Evolutionary conservation across 1,140 invertebrate species (phyloP).

Genomic region (Leguminivora glycinivorella): DNA sequence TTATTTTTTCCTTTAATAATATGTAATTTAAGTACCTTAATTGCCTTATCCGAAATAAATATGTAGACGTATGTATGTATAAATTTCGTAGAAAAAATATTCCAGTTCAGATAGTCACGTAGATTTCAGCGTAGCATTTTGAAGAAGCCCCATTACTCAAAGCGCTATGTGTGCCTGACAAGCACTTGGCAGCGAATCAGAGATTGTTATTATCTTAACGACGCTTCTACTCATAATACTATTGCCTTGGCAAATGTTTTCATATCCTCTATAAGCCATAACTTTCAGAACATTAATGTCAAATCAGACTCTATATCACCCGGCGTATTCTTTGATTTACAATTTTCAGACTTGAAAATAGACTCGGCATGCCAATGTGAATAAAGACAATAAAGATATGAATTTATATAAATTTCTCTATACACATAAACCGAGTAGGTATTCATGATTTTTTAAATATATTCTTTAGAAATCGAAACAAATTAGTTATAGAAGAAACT

Average conservation of each 20-base stretch:
- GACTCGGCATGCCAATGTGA: constrained; percentile 6
- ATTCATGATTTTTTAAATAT: neutral
- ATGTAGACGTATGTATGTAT: neutral
- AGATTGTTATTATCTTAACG: constrained; percentile 72
- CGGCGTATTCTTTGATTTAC: constrained; percentile 54
- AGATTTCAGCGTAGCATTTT: constrained; percentile 4
- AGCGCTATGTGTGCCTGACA: constrained; percentile 42
- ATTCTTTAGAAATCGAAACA: neutral
- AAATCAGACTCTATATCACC: constrained; percentile 43
- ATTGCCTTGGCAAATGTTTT: constrained; percentile 66
- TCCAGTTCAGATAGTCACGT: neutral
- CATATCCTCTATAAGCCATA: constrained; percentile 61
- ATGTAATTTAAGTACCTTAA: neutral
- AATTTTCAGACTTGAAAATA: constrained; percentile 26
- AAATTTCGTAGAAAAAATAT: neutral
- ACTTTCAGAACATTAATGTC: constrained; percentile 66
- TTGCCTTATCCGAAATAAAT: neutral
- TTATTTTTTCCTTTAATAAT: constrained; percentile 27
- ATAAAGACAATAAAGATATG: neutral
- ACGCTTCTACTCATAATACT: constrained; percentile 68
- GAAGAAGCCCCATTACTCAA: constrained; percentile 4
- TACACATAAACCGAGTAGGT: neutral
- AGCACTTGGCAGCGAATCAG: constrained; percentile 65
- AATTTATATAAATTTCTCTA: constrained; percentile 1
- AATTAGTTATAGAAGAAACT: constrained; percentile 51